A percentile compares a stretch with the other conserved stretches of the same genome.
phyloP scores from a whole-genome alignment of 2,113 vertebrate genomes.

The Nipponia nippon region DNA sequence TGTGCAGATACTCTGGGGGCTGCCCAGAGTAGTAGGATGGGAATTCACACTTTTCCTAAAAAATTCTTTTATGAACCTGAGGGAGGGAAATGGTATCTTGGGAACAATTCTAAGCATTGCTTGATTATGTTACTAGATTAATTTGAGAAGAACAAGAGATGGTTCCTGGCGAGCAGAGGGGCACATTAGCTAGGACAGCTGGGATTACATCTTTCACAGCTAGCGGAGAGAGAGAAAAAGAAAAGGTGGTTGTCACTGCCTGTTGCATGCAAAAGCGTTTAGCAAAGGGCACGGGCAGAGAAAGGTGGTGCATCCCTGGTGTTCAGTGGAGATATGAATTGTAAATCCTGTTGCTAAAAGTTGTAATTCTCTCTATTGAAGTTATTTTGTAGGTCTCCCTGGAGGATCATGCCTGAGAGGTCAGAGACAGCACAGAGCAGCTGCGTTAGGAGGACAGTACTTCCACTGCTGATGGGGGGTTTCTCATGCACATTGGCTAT shows the following conservation, averaged over 20 bases:
- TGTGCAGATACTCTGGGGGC: not conserved
- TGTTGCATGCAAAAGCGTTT: not conserved
- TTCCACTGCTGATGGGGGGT: not conserved
- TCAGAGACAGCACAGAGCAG: not conserved
- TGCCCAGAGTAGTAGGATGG: not conserved
- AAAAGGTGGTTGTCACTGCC: not conserved
- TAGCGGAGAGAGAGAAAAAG: not conserved
- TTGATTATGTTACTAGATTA: not conserved
- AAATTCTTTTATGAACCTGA: not conserved
- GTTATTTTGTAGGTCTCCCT: not conserved
- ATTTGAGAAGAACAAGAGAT: not conserved
- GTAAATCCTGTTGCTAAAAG: not conserved
- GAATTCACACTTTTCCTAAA: not conserved
- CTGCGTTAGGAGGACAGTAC: not conserved
- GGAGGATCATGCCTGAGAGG: not conserved
- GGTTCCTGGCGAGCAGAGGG: not conserved
- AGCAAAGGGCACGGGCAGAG: not conserved
- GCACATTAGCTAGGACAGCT: not conserved
- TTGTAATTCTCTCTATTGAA: not conserved
- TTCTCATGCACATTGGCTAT: not conserved
- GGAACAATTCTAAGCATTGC: not conserved
- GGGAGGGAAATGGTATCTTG: not conserved
- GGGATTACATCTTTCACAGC: not conserved
- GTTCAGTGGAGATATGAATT: not conserved
- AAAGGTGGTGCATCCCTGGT: not conserved